Conservation (phyloP, 2,113 vertebrate genomes). For the Meles meles region DNA sequence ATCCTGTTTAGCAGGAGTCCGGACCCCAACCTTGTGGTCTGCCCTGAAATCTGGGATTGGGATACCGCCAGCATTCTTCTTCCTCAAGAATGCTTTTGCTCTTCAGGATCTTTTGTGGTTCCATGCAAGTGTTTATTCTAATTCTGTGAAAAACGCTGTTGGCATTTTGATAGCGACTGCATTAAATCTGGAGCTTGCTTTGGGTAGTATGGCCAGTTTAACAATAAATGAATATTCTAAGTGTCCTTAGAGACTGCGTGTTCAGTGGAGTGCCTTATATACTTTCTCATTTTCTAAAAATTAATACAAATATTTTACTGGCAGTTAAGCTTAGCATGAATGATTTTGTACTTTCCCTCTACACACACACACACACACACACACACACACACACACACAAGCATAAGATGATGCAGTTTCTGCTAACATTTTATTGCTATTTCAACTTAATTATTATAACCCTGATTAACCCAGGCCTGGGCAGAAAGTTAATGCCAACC, state of each 20-base stretch:
- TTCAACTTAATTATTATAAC: background rate
- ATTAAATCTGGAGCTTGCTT: background rate
- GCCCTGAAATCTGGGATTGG: background rate
- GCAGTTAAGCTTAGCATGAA: background rate
- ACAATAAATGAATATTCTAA: background rate
- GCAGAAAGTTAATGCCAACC: background rate
- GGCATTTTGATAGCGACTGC: background rate
- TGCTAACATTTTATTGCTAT: background rate
- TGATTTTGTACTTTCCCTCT: background rate
- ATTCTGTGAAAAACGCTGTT: background rate
- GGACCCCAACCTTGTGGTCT: background rate
- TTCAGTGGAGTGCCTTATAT: background rate
- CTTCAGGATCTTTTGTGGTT: background rate
- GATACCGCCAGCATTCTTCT: background rate
- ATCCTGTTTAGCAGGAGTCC: background rate
- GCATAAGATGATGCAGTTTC: background rate
- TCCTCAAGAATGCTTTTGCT: background rate
- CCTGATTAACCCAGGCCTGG: background rate
- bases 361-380: background rate
- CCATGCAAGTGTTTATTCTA: background rate
- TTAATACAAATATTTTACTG: background rate
- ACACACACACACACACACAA: background rate
- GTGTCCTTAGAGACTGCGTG: background rate
- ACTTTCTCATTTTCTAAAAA: constrained; percentile 10
- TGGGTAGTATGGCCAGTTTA: background rate